Evolutionary conservation across 2,113 vertebrate genomes (phyloP).

Genomic region (Actenoides hombroni): DNA sequence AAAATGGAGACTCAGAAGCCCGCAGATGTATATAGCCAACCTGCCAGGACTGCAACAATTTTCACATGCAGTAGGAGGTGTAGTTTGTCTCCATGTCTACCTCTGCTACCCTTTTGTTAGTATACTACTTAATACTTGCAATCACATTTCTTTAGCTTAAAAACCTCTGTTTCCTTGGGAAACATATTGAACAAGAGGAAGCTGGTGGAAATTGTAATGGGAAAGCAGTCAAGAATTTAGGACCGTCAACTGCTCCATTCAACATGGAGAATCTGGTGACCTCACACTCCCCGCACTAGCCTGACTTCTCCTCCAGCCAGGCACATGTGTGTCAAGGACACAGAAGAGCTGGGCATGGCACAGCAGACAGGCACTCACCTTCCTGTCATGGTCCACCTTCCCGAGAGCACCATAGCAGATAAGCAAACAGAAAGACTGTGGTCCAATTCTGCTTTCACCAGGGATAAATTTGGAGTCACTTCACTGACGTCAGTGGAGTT

Average conservation of each 20-base stretch:
- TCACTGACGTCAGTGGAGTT: constrained; percentile 55
- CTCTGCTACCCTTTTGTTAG: neutral
- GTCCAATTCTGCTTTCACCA: neutral
- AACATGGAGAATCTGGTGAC: neutral
- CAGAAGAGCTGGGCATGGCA: neutral
- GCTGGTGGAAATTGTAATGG: neutral
- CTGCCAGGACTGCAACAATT: neutral
- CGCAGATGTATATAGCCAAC: neutral
- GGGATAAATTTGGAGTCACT: constrained; percentile 64
- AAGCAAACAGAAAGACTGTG: neutral
- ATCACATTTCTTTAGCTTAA: neutral
- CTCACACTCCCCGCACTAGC: neutral
- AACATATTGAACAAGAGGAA: neutral
- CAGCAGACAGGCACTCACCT: neutral
- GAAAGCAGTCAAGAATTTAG: neutral
- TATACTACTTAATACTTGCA: neutral
- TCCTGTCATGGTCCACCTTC: neutral
- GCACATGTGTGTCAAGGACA: neutral
- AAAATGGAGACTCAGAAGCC: neutral
- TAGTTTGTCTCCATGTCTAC: neutral
- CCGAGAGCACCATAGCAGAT: neutral
- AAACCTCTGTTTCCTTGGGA: neutral
- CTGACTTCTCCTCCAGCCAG: neutral
- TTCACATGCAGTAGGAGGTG: neutral
- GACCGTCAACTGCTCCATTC: neutral